Evolutionary conservation across 2,888 invertebrate species (phyloP).

Genomic region (Trisateles emortualis): DNA sequence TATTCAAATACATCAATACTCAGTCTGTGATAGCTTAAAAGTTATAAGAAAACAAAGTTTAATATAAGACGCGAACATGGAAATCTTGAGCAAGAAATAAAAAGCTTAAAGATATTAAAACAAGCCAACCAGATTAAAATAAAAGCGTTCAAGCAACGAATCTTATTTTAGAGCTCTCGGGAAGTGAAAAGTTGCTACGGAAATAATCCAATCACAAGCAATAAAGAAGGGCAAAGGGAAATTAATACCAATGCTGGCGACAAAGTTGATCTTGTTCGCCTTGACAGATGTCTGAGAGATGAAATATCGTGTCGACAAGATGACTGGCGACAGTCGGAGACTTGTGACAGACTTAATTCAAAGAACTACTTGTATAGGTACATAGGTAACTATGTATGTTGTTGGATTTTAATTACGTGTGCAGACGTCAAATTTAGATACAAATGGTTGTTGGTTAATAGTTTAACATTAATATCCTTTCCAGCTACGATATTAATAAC

Average conservation of each 20-base stretch:
- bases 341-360: constrained; percentile 49
- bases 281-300: constrained; percentile 77
- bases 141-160: constrained; percentile 56
- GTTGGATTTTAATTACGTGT: constrained; percentile 34
- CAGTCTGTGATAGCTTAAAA: constrained; percentile 21
- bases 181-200: constrained; percentile 71
- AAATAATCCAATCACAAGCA: constrained; percentile 81
- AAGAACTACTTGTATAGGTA: constrained; percentile 42
- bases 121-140: constrained; percentile 55
- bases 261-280: constrained; percentile 75
- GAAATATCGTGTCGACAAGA: constrained; percentile 70
- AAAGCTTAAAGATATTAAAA: constrained; percentile 49
- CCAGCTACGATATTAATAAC: not conserved
- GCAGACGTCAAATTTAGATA: constrained; percentile 19
- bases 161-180: constrained; percentile 66
- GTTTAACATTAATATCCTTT: not conserved
- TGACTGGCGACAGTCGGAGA: constrained; percentile 48
- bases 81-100: constrained; percentile 41
- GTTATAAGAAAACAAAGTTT: constrained; percentile 29
- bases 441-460: not conserved
- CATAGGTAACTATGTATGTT: constrained; percentile 22
- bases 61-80: constrained; percentile 35
- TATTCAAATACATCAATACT: constrained; percentile 64
- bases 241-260: constrained; percentile 77
- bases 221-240: constrained; percentile 76